Percentiles rank a stretch among this genome's conserved stretches.
These are phyloP conservation scores for Coccyzus lansbergi DNA, from an alignment of 2,797 vertebrate genomes.

Conservation along the genomic window DNA sequence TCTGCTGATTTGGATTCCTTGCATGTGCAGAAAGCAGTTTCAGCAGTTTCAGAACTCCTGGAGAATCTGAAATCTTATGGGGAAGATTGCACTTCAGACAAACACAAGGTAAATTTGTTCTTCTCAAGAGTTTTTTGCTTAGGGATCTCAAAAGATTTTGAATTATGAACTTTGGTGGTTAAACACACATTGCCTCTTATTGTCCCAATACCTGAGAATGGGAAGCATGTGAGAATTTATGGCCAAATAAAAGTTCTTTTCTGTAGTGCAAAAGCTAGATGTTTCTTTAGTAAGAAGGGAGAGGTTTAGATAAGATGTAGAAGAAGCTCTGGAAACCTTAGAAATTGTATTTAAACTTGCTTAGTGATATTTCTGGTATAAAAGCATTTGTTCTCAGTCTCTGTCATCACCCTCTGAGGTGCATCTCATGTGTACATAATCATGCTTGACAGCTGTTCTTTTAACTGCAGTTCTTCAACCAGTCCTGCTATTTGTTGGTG, in stretches of 20 bases:
- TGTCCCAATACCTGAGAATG: neutral
- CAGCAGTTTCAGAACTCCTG: constrained; percentile 81
- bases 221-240: neutral
- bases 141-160: neutral
- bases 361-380: neutral
- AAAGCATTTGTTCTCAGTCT: neutral
- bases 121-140: neutral
- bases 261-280: neutral
- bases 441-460: neutral
- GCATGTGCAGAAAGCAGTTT: constrained; percentile 79
- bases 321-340: neutral
- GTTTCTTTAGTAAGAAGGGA: neutral
- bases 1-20: constrained; percentile 84
- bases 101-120: constrained; percentile 81
- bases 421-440: neutral
- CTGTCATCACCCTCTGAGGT: neutral
- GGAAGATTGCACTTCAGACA: constrained; percentile 77
- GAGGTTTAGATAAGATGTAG: neutral
- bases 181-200: accelerated
- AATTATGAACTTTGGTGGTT: neutral
- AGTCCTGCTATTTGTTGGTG: constrained; percentile 84
- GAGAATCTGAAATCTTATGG: constrained; percentile 80
- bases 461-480: constrained; percentile 81
- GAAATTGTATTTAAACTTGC: neutral
- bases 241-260: neutral